phyloP scores from a whole-genome alignment of 2,113 vertebrate genomes.

The Neogale vison region DNA sequence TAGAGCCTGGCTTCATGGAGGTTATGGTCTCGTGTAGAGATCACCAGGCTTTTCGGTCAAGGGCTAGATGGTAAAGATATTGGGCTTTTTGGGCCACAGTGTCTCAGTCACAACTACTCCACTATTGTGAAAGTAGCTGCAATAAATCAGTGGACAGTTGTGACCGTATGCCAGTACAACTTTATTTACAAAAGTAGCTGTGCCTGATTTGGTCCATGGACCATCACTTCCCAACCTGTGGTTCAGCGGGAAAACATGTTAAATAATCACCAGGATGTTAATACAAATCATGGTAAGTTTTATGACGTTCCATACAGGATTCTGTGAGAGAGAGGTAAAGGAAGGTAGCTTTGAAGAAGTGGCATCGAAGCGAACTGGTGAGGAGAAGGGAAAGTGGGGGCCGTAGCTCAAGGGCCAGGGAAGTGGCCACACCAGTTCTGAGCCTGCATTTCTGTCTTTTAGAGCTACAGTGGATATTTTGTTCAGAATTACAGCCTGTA shows the following conservation, averaged over 20 bases:
- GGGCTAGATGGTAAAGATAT: background rate
- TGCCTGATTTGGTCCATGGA: background rate
- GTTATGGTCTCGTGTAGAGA: background rate
- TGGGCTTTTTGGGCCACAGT: background rate
- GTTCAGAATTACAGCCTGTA: background rate
- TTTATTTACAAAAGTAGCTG: background rate
- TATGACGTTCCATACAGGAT: background rate
- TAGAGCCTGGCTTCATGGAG: background rate
- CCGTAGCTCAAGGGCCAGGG: rapidly evolving
- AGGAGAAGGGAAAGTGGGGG: background rate
- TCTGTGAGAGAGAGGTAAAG: background rate
- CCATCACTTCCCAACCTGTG: background rate
- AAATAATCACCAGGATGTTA: background rate
- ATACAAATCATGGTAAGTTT: background rate
- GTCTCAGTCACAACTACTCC: background rate
- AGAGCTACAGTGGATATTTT: background rate
- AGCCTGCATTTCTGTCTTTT: background rate
- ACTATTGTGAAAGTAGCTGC: background rate
- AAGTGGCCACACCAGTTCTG: background rate
- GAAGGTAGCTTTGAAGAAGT: background rate
- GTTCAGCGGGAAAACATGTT: background rate
- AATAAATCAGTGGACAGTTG: background rate
- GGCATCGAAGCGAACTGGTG: background rate
- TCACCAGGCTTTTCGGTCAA: background rate
- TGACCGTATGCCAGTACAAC: background rate